phyloP scores from a whole-genome alignment of 2,797 vertebrate species.

The Galagoides demidoff region DNA sequence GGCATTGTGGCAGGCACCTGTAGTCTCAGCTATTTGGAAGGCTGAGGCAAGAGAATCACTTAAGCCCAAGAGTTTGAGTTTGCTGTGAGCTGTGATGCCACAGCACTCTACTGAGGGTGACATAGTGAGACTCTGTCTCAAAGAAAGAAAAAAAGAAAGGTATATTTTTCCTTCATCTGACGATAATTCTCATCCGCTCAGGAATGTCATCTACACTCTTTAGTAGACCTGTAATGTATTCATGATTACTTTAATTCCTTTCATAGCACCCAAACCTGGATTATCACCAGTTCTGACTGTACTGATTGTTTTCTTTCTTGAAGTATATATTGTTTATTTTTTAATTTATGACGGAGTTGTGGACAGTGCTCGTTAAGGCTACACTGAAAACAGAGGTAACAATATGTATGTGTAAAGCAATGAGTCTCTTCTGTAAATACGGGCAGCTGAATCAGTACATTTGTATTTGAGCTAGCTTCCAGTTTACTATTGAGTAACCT shows the following conservation, averaged over 20 bases:
- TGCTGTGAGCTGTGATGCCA: too few relatives aligned
- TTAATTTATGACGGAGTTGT: neutral
- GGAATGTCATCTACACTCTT: neutral
- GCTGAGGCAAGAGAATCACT: too few relatives aligned
- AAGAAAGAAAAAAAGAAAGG: too few relatives aligned
- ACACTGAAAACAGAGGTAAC: neutral
- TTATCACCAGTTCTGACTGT: neutral
- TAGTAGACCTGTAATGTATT: neutral
- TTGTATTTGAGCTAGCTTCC: neutral
- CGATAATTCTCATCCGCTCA: neutral
- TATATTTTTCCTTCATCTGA: neutral
- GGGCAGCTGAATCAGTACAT: neutral
- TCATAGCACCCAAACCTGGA: neutral
- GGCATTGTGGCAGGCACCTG: too few relatives aligned
- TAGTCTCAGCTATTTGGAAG: too few relatives aligned
- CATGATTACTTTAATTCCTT: neutral
- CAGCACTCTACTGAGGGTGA: too few relatives aligned
- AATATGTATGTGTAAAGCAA: neutral
- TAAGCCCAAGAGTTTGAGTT: too few relatives aligned
- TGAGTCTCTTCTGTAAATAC: neutral
- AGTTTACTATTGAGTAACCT: neutral
- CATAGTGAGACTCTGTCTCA: too few relatives aligned
- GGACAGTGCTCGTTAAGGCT: neutral
- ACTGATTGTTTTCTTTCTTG: neutral
- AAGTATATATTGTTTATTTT: neutral